Evolutionary conservation across 2,797 vertebrate species (phyloP).

Genomic region (Cynopterus sphinx): DNA sequence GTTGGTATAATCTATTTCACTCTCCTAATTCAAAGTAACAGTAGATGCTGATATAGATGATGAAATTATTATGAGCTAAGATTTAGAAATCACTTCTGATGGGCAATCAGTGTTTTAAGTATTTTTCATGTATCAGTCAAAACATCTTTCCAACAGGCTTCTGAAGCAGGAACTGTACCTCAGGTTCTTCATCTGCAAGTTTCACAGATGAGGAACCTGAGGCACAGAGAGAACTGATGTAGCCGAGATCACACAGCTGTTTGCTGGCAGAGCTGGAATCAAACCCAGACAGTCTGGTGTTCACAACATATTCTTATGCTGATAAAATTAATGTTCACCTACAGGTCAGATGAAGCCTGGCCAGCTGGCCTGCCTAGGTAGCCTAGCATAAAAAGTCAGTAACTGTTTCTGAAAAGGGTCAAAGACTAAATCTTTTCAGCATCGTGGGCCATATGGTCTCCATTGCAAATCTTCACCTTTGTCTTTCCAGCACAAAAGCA

Average conservation of each 20-base stretch:
- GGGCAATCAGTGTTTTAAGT: not conserved
- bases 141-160: not conserved
- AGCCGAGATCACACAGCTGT: no score
- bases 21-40: not conserved
- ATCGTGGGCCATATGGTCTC: not conserved
- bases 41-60: not conserved
- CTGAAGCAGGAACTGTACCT: not conserved
- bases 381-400: not conserved
- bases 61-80: not conserved
- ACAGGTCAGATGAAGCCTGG: not conserved
- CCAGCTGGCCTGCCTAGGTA: not conserved
- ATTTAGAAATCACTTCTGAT: not conserved
- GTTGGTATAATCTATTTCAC: not conserved
- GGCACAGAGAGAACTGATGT: no score
- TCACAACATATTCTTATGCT: no score
- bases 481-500: not conserved
- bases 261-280: no score
- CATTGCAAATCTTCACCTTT: not conserved
- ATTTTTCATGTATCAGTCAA: not conserved
- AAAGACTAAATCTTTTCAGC: not conserved
- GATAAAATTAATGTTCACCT: not conserved
- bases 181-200: no score
- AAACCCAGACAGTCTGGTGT: no score
- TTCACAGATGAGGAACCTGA: no score
- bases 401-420: not conserved